phyloP scores from a whole-genome alignment of 1,140 invertebrate species.

The Papilio xuthus region DNA sequence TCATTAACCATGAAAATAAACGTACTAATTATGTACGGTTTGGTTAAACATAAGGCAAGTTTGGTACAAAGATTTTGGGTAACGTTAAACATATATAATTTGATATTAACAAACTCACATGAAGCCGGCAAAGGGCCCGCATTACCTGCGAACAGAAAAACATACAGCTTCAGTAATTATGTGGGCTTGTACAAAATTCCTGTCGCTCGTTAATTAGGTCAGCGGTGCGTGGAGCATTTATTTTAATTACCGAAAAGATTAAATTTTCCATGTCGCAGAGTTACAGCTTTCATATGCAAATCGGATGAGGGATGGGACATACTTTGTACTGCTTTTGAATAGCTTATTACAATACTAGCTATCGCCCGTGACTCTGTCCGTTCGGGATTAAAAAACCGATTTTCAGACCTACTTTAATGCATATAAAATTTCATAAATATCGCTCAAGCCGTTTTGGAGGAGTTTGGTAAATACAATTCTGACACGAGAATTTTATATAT shows the following conservation, averaged over 20 bases:
- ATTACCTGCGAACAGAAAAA: constrained; percentile 59
- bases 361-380: too few species aligned
- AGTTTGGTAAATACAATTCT: too few species aligned
- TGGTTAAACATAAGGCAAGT: not conserved
- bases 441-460: too few species aligned
- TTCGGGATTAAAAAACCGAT: too few species aligned
- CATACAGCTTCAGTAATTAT: constrained; percentile 57
- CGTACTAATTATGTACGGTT: too few species aligned
- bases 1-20: too few species aligned
- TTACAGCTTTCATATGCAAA: constrained; percentile 76
- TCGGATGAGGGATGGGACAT: constrained; percentile 39
- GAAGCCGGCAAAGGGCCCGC: constrained; percentile 36
- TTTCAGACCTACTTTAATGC: too few species aligned
- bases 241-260: constrained; percentile 73
- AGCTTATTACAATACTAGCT: not conserved
- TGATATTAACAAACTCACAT: constrained; percentile 33
- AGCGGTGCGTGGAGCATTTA: constrained; percentile 56
- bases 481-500: too few species aligned
- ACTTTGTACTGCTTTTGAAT: not conserved
- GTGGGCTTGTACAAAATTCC: constrained; percentile 48
- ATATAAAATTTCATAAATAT: too few species aligned
- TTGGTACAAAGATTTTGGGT: not conserved
- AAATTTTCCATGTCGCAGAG: constrained; percentile 72
- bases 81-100: not conserved
- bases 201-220: constrained; percentile 63